Base-by-base conservation (phyloP, 2,113 vertebrate species). In the Heterochromis multidens region DNA sequence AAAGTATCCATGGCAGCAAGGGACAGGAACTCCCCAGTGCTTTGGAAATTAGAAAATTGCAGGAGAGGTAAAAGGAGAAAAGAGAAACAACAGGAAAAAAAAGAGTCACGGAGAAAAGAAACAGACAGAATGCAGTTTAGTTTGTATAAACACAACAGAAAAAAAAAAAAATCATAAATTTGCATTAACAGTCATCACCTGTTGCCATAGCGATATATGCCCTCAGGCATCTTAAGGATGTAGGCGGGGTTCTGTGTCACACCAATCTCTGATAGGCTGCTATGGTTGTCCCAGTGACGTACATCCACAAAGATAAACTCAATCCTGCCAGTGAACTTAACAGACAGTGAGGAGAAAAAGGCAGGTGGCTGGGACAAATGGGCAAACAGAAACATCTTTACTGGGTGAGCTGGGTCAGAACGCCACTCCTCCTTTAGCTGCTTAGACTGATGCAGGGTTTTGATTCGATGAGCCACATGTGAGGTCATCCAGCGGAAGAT, bases 401-500 rank as follows among this genome's bases (percentile, higher is more conserved):
- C 94, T 3, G 97, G 94, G 61, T 97, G 97, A 80, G 94, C 96
- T 31, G 96, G 96, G 37, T 96, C 97, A 84, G 93, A 95, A 88
- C 96, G 97, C 99, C 99, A 99, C 83, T 99, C 99, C 79, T 98
- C 97, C 91, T 91, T 95, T 40, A 99, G 89, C 46, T 97, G 97
- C 54, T 97, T 95, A 0, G 97, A 96, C 13, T 80, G 93, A 80
- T 95, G 96, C 82, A 99, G 95, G 5, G 97, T 99, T 95, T 98
- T 99, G 93, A 99, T 97, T 31, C 98, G 97, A 49, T 98, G 97
- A 52, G 98, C 97, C 33, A 98, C 97, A 0, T 98, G 98, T 2
- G 97, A 97, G 5, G 98, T 99, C 96, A 99, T 98, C 99, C 99
- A 99, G 87, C 98, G 98, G 90, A 99, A 99, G 90, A 99, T 98